Evolutionary conservation across 2,888 invertebrate species (phyloP).

Genomic region (Diarsia mendica): DNA sequence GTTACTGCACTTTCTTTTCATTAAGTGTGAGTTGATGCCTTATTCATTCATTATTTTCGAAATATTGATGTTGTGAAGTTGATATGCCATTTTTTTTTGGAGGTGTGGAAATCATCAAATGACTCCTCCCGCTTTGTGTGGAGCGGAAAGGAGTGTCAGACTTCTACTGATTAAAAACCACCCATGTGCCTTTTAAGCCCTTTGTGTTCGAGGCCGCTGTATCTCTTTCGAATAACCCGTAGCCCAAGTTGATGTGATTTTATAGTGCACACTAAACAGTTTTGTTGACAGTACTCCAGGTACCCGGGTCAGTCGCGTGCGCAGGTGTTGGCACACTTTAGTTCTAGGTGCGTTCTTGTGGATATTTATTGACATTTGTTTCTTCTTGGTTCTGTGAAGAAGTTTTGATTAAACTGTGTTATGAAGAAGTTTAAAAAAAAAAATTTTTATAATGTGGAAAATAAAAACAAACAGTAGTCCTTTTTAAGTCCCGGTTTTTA

Average conservation of each 20-base stretch:
- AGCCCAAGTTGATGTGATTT: background rate
- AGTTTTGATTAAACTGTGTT: background rate
- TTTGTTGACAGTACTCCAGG: conserved; percentile 11
- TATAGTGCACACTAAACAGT: background rate
- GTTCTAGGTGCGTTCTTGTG: conserved; percentile 12
- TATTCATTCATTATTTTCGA: background rate
- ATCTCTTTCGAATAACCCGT: too few relatives aligned
- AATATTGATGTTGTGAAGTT: background rate
- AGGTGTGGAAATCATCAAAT: too few relatives aligned
- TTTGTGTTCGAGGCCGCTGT: too few relatives aligned
- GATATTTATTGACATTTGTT: conserved; percentile 23
- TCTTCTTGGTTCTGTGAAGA: conserved; percentile 4
- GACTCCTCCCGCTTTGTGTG: too few relatives aligned
- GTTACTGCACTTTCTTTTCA: too few relatives aligned
- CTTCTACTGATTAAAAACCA: too few relatives aligned
- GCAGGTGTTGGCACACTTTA: conserved; percentile 65
- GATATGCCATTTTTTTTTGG: too few relatives aligned
- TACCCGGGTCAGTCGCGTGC: conserved; percentile 39
- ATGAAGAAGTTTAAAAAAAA: background rate
- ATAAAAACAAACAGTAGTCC: background rate
- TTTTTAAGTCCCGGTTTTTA: background rate
- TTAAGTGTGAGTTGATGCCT: too few relatives aligned
- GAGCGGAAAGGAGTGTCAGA: too few relatives aligned
- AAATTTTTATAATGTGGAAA: background rate
- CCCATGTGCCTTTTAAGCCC: too few relatives aligned